A percentile compares a stretch with the other conserved stretches of the same genome.
These are phyloP conservation scores for Teleogryllus oceanicus DNA, from an alignment of 2,888 invertebrate genomes.

Conservation along the genomic window DNA sequence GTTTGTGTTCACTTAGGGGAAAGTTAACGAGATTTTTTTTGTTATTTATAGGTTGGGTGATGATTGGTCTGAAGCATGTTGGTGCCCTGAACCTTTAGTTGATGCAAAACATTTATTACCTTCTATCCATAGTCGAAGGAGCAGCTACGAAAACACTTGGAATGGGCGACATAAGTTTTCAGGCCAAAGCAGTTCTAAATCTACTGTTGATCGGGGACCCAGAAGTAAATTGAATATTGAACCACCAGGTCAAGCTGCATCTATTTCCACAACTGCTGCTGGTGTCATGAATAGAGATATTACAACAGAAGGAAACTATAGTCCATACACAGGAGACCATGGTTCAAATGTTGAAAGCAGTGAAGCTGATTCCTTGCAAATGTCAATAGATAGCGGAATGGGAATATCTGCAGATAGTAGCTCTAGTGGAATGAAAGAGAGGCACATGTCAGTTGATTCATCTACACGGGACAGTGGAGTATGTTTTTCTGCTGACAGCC, in stretches of 20 bases:
- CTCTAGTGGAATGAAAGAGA: slow-evolving; percentile 31
- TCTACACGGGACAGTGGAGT: slow-evolving; percentile 35
- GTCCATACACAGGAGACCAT: slow-evolving; percentile 11
- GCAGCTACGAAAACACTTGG: slow-evolving; percentile 44
- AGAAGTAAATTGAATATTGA: slow-evolving; percentile 19
- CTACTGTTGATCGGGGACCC: slow-evolving; percentile 29
- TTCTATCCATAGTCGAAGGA: slow-evolving; percentile 43
- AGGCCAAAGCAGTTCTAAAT: slow-evolving; percentile 20
- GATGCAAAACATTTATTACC: slow-evolving; percentile 53
- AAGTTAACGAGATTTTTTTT: not conserved
- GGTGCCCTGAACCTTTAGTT: slow-evolving; percentile 48
- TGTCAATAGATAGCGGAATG: slow-evolving; percentile 36
- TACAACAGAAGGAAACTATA: not conserved
- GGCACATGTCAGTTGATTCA: slow-evolving; percentile 37
- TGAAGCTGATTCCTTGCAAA: slow-evolving; percentile 32
- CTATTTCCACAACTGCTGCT: not conserved
- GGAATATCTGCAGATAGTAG: slow-evolving; percentile 31
- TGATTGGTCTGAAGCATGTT: slow-evolving; percentile 54
- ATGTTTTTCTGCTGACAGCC: slow-evolving; percentile 32
- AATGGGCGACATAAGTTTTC: slow-evolving; percentile 40
- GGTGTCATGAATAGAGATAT: not conserved
- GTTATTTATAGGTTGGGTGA: slow-evolving; percentile 51
- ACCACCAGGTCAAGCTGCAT: slow-evolving; percentile 19
- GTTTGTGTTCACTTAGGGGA: not conserved
- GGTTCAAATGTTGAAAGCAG: slow-evolving; percentile 21